Evolutionary conservation across 2,888 invertebrate genomes (phyloP).

Genomic region (Muscina levida): DNA sequence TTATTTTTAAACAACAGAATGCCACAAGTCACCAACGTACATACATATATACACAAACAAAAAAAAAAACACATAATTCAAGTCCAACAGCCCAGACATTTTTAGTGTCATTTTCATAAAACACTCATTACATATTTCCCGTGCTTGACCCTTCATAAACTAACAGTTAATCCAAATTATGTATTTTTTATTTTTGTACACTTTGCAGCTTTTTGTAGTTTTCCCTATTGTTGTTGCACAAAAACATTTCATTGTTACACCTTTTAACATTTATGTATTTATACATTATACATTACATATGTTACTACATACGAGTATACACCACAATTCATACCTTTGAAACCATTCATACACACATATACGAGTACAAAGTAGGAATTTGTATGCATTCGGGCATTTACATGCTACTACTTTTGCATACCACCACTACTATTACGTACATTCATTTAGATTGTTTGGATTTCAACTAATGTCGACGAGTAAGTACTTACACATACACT

Average conservation of each 20-base stretch:
- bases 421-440: neutral
- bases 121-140: too few relatives aligned
- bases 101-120: too few relatives aligned
- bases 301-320: conserved; percentile 27
- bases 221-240: conserved; percentile 26
- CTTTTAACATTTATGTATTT: conserved; percentile 61
- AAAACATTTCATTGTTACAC: conserved; percentile 60
- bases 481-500: conserved; percentile 1
- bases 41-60: too few relatives aligned
- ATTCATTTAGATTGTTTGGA: neutral
- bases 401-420: neutral
- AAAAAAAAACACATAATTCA: too few relatives aligned
- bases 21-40: too few relatives aligned
- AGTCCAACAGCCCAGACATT: too few relatives aligned
- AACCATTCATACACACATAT: conserved; percentile 41
- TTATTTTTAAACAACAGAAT: too few relatives aligned
- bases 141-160: too few relatives aligned
- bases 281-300: conserved; percentile 58
- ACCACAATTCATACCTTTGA: conserved; percentile 27
- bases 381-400: too few relatives aligned
- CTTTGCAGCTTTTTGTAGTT: neutral
- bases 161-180: conserved; percentile 41
- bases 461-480: conserved; percentile 24
- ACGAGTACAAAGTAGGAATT: neutral
- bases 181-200: conserved; percentile 26